phyloP scores from a whole-genome alignment of 1,140 invertebrate genomes.

The Ctenoplectra terminalis region DNA sequence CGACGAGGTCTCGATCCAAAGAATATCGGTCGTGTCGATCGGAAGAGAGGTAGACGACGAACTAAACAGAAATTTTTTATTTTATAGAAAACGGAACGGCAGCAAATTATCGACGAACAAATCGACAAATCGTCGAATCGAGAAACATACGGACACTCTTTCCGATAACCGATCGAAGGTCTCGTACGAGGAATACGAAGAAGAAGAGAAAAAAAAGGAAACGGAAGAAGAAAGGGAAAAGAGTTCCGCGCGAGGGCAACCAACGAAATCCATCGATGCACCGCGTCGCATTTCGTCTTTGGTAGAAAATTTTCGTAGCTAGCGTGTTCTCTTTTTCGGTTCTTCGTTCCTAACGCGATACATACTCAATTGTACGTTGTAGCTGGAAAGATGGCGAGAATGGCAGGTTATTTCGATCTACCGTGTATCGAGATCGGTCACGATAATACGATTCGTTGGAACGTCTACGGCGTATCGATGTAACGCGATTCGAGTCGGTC shows the following conservation, averaged over 20 bases:
- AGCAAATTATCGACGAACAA: not conserved
- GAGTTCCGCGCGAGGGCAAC: too few relatives aligned
- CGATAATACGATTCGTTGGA: not conserved
- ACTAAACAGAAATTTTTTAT: not conserved
- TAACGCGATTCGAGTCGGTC: not conserved
- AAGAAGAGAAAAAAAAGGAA: constrained; percentile 11
- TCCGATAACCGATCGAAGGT: not conserved
- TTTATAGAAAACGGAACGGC: not conserved
- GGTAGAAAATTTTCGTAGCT: too few relatives aligned
- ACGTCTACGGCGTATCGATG: not conserved
- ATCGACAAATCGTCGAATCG: too few relatives aligned
- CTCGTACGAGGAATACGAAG: constrained; percentile 65
- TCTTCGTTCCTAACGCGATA: not conserved
- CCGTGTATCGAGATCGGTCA: not conserved
- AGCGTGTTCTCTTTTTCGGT: too few relatives aligned
- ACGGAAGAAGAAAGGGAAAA: not conserved
- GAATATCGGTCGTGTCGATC: too few relatives aligned
- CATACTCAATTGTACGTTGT: not conserved
- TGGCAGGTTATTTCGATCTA: constrained; percentile 24
- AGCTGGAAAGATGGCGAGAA: constrained; percentile 25
- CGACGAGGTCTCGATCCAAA: not conserved
- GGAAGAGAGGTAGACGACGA: not conserved
- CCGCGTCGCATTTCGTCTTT: constrained; percentile 25
- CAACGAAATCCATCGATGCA: not conserved
- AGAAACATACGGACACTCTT: not conserved